Conservation (phyloP, 2,797 vertebrate genomes). For the Falco cherrug region DNA sequence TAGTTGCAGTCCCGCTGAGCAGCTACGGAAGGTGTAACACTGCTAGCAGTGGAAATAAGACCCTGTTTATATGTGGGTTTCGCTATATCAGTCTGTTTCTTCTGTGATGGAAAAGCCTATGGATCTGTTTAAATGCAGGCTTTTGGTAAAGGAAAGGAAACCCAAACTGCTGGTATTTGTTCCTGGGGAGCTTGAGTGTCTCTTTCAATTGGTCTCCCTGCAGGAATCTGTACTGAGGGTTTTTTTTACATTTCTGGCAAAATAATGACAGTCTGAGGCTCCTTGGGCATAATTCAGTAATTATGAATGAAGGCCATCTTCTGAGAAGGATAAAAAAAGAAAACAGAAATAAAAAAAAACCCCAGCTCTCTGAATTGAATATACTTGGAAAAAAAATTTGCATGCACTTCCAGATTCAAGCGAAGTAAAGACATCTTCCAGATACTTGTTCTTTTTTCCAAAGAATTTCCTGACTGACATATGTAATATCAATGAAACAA, state of each 20-base stretch:
- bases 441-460: background rate
- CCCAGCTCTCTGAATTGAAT: background rate
- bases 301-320: background rate
- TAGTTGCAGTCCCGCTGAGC: background rate
- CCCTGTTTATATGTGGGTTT: background rate
- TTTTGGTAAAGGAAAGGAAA: background rate
- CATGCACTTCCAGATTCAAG: background rate
- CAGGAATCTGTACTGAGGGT: background rate
- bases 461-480: background rate
- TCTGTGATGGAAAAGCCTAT: background rate
- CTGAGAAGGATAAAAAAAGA: background rate
- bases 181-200: background rate
- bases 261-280: background rate
- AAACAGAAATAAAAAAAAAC: background rate
- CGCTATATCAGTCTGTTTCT: background rate
- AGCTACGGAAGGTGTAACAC: background rate
- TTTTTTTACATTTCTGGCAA: background rate
- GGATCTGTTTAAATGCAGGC: background rate
- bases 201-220: background rate
- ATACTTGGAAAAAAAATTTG: background rate
- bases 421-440: background rate
- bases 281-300: background rate
- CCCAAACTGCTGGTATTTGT: background rate
- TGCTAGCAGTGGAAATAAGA: background rate
- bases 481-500: conserved; percentile 1